phyloP scores from a whole-genome alignment of 2,113 vertebrate genomes.

The Corydoras maculifer region DNA sequence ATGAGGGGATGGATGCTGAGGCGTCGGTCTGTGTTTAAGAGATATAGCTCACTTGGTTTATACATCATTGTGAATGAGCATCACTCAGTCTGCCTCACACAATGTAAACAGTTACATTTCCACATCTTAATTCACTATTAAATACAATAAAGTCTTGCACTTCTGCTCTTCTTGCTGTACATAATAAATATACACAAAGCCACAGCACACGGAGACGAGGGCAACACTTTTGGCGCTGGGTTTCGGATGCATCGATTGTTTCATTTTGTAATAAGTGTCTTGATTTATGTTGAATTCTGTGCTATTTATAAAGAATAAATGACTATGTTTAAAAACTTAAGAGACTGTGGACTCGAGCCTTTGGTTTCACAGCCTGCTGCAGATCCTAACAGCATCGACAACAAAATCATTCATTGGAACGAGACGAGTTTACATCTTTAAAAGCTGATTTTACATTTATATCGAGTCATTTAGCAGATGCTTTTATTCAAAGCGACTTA shows the following conservation, averaged over 20 bases:
- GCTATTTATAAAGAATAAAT: conserved; percentile 52
- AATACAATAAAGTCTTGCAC: conserved; percentile 4
- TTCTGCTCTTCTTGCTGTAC: conserved; percentile 12
- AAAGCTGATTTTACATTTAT: no score
- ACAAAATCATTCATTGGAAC: no score
- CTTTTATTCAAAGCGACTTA: no score
- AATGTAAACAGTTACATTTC: neutral
- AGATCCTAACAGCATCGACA: no score
- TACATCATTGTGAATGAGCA: neutral
- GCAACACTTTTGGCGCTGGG: conserved; percentile 20
- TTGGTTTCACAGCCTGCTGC: neutral
- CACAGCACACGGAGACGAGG: conserved; percentile 13
- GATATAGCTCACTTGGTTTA: neutral
- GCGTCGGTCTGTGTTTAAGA: neutral
- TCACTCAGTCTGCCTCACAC: neutral
- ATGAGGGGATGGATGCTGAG: no score
- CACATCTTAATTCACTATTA: neutral
- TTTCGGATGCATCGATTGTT: conserved; percentile 16
- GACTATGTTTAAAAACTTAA: conserved; percentile 51
- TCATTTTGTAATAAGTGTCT: conserved; percentile 53
- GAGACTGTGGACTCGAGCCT: conserved; percentile 27
- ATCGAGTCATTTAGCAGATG: no score
- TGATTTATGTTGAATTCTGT: conserved; percentile 53
- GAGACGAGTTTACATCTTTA: no score
- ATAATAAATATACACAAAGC: conserved; percentile 2